Evolutionary conservation across 2,888 invertebrate species (phyloP).

Genomic region (Tetragonisca angustula): DNA sequence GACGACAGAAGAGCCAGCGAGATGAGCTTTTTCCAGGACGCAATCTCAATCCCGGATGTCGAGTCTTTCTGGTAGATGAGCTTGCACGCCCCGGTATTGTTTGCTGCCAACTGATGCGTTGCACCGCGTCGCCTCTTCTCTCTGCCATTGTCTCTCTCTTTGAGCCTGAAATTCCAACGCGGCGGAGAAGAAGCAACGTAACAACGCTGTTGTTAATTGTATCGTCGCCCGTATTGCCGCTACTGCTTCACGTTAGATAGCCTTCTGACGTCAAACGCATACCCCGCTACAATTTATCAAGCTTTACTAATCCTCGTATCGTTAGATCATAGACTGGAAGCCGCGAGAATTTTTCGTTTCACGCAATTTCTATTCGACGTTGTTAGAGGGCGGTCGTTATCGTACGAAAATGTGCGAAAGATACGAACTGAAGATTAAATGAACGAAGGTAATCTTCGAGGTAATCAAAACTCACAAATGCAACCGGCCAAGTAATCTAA

Average conservation of each 20-base stretch:
- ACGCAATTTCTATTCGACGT: neutral
- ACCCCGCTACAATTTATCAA: neutral
- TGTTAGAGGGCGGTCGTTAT: neutral
- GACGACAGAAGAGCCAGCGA: neutral
- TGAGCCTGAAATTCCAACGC: neutral
- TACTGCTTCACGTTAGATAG: neutral
- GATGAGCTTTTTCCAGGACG: neutral
- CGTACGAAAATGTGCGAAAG: neutral
- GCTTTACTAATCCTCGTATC: neutral
- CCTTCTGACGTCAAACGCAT: neutral
- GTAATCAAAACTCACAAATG: neutral
- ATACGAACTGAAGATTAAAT: neutral
- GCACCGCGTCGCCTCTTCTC: neutral
- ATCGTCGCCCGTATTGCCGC: neutral
- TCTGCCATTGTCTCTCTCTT: neutral
- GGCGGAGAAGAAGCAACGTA: too few relatives aligned
- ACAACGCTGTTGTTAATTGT: constrained; percentile 19
- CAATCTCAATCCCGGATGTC: neutral
- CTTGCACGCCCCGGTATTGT: neutral
- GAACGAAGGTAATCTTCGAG: neutral
- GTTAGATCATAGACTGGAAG: neutral
- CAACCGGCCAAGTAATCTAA: neutral
- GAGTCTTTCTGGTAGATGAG: neutral
- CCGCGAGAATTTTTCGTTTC: neutral
- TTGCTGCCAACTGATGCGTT: neutral